These are phyloP conservation scores for Ecdyonurus torrentis DNA, from an alignment of 2,888 invertebrate genomes.

Conservation along the genomic window DNA sequence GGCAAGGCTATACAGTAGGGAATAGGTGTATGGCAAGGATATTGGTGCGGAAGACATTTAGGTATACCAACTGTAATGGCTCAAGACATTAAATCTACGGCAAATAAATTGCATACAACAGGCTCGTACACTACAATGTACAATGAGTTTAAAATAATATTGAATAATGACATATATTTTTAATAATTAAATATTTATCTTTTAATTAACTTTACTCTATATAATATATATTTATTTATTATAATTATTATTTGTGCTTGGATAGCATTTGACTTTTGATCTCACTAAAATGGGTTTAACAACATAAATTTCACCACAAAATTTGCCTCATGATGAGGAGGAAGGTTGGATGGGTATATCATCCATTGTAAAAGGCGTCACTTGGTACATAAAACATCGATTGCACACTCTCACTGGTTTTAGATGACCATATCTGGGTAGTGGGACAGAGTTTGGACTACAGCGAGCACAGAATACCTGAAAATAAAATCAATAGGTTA, in stretches of 20 bases:
- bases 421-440: conserved; percentile 80
- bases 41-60: too few relatives aligned
- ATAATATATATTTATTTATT: not conserved
- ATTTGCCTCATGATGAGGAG: not conserved
- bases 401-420: conserved; percentile 92
- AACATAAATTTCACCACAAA: not conserved
- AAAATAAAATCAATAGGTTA: conserved; percentile 15
- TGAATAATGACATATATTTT: too few relatives aligned
- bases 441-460: conserved; percentile 79
- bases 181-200: too few relatives aligned
- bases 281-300: not conserved
- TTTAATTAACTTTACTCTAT: too few relatives aligned
- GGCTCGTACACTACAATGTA: too few relatives aligned
- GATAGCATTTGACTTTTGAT: not conserved
- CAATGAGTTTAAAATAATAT: too few relatives aligned
- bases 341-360: conserved; percentile 5
- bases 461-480: conserved; percentile 91
- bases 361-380: conserved; percentile 39
- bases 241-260: not conserved
- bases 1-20: too few relatives aligned
- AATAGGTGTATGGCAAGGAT: too few relatives aligned
- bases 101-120: too few relatives aligned
- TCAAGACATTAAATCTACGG: too few relatives aligned
- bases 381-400: conserved; percentile 61
- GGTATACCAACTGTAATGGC: too few relatives aligned